Conservation (phyloP, 1,140 invertebrate genomes). For the Drosophila kikkawai region DNA sequence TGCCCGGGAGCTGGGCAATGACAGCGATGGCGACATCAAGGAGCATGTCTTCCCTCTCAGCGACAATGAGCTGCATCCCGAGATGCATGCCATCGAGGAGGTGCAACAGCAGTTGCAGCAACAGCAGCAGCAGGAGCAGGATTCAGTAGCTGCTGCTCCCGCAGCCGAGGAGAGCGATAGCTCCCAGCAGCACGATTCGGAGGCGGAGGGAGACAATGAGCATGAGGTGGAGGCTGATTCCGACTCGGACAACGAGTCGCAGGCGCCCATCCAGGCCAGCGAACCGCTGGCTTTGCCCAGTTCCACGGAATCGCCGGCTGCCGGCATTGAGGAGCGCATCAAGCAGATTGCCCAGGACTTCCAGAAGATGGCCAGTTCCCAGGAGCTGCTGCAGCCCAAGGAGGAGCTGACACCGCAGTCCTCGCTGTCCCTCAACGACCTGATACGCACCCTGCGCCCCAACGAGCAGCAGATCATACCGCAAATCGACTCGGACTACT, state of each 20-base stretch:
- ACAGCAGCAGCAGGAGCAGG: slow-evolving; percentile 56
- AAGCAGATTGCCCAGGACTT: slow-evolving; percentile 84
- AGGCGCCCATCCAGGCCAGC: slow-evolving; percentile 26
- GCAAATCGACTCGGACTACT: slow-evolving; percentile 84
- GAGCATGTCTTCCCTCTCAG: slow-evolving; percentile 74
- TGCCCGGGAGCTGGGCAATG: slow-evolving; percentile 48
- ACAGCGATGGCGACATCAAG: slow-evolving; percentile 59
- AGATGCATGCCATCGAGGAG: slow-evolving; percentile 76
- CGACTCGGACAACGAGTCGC: slow-evolving; percentile 50
- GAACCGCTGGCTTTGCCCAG: slow-evolving; percentile 56
- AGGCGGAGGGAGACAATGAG: slow-evolving; percentile 44
- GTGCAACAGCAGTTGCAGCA: slow-evolving; percentile 69
- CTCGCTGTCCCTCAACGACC: slow-evolving; percentile 81
- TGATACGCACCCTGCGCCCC: slow-evolving; percentile 82
- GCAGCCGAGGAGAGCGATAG: slow-evolving; percentile 48
- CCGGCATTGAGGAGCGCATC: slow-evolving; percentile 78
- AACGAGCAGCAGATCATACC: slow-evolving; percentile 84
- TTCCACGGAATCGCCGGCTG: slow-evolving; percentile 70
- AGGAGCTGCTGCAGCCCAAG: slow-evolving; percentile 67
- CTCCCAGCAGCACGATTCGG: slow-evolving; percentile 57
- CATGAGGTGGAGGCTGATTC: slow-evolving; percentile 33
- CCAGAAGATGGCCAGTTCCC: slow-evolving; percentile 78
- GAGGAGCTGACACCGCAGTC: slow-evolving; percentile 78
- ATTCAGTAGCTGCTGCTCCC: slow-evolving; percentile 10
- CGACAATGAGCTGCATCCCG: slow-evolving; percentile 74